A percentile compares a stretch with the other conserved stretches of the same genome.
phyloP scores from a whole-genome alignment of 2,113 vertebrate genomes.

The Pipra filicauda region DNA sequence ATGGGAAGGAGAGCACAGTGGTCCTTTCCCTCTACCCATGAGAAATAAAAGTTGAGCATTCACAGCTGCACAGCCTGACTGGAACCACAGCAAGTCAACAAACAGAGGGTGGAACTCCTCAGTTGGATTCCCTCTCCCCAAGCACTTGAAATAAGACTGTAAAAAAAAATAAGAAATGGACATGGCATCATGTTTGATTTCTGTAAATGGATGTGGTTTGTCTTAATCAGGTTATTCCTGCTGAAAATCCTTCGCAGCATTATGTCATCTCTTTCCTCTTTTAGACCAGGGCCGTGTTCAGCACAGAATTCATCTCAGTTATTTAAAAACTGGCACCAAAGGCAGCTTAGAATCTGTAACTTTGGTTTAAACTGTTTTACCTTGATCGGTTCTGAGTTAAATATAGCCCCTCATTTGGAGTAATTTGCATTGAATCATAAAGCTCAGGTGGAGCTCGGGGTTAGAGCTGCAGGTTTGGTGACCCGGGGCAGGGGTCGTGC shows the following conservation, averaged over 20 bases:
- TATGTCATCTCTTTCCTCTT: conserved; percentile 2
- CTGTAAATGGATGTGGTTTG: not conserved
- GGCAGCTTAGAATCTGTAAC: not conserved
- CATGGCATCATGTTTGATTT: not conserved
- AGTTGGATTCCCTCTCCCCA: accelerated
- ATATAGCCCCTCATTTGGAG: not conserved
- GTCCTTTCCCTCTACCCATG: not conserved
- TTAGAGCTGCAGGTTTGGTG: accelerated
- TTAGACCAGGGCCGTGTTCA: not conserved
- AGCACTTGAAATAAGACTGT: not conserved
- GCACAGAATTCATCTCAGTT: not conserved
- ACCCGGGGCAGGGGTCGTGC: not conserved
- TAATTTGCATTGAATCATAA: not conserved
- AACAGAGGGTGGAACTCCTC: not conserved
- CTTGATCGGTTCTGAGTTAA: not conserved
- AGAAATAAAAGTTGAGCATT: conserved; percentile 10
- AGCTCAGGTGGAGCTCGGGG: not conserved
- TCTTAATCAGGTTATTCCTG: not conserved
- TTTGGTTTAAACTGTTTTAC: not conserved
- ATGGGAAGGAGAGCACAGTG: conserved; percentile 11
- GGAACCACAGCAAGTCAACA: not conserved
- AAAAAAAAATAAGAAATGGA: not conserved
- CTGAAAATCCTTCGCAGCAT: not conserved
- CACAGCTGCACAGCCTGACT: not conserved
- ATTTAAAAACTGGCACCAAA: conserved; percentile 17